Percentiles rank a stretch among this genome's conserved stretches.
These are phyloP conservation scores for Caenorhabditis macrosperma DNA, from an alignment of 2,888 invertebrate genomes.

Conservation along the genomic window DNA sequence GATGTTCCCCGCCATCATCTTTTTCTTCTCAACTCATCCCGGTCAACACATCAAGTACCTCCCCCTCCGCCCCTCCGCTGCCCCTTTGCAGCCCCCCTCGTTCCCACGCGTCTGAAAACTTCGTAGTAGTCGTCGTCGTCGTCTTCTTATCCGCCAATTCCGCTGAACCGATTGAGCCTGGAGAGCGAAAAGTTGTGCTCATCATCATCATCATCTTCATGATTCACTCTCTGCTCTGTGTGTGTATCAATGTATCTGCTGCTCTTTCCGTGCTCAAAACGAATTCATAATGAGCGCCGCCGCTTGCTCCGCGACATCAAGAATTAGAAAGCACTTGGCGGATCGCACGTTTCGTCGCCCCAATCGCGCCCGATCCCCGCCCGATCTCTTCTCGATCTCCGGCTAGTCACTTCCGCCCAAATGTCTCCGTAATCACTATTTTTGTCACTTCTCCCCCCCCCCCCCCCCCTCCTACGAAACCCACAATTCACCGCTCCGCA, in stretches of 20 bases:
- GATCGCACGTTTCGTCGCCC: slow-evolving; percentile 44
- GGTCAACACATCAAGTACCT: not conserved
- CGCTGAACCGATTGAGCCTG: no score
- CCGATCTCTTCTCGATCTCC: no score
- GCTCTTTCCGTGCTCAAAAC: no score
- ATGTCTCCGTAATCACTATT: not conserved
- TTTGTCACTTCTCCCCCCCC: not conserved
- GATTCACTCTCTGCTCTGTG: no score
- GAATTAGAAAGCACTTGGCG: slow-evolving; percentile 44
- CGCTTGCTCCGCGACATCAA: slow-evolving; percentile 24
- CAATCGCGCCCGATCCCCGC: no score
- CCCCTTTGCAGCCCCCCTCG: no score
- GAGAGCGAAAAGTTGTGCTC: not conserved
- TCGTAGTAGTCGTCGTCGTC: no score
- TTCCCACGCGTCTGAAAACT: no score
- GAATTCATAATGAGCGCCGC: slow-evolving; percentile 37
- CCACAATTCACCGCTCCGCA: no score
- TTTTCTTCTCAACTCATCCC: not conserved
- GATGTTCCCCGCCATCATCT: no score
- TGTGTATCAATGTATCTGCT: not conserved
- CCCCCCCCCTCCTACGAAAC: no score
- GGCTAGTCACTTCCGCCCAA: not conserved
- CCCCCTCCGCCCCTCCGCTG: not conserved
- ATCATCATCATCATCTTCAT: not conserved
- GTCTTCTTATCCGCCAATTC: no score